Conservation (phyloP, 1,140 invertebrate genomes). For the Drosophila pachea region DNA sequence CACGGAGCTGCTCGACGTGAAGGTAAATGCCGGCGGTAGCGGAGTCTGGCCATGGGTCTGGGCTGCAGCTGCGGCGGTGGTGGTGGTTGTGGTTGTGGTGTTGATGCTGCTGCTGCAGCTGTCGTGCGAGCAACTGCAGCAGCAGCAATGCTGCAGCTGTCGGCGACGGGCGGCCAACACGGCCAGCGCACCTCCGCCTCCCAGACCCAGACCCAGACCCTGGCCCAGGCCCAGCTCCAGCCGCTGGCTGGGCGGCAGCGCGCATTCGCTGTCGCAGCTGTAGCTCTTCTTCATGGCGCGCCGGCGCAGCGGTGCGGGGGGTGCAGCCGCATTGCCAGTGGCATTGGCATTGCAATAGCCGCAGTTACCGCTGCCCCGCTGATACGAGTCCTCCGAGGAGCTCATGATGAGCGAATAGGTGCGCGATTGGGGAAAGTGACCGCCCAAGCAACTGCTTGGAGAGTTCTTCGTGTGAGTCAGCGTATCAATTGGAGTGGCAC, state of each 20-base stretch:
- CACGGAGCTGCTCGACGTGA: constrained; percentile 77
- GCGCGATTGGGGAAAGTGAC: constrained; percentile 78
- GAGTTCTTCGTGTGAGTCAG: constrained; percentile 36
- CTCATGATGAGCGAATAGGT: constrained; percentile 79
- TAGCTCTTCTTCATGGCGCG: constrained; percentile 73
- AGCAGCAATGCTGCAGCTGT: constrained; percentile 53
- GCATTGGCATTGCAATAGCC: constrained; percentile 46
- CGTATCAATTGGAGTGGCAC: constrained; percentile 20
- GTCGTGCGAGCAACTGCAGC: constrained; percentile 56
- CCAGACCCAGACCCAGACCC: constrained; percentile 40
- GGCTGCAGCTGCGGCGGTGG: constrained; percentile 31
- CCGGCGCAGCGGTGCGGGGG: constrained; percentile 40
- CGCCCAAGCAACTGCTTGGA: constrained; percentile 69
- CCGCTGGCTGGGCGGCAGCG: constrained; percentile 24
- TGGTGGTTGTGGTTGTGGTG: constrained; percentile 52
- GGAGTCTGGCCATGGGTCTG: constrained; percentile 23
- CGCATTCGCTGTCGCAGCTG: constrained; percentile 74
- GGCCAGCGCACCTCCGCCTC: constrained; percentile 50
- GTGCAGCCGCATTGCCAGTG: constrained; percentile 15
- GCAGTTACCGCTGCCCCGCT: constrained; percentile 34
- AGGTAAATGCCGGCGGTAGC: constrained; percentile 32
- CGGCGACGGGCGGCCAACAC: constrained; percentile 73
- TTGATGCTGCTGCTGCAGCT: constrained; percentile 32
- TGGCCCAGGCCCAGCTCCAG: constrained; percentile 22
- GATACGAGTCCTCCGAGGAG: constrained; percentile 77